Evolutionary conservation across 2,888 invertebrate species (phyloP), one percentile per base, ranked within the genome.

Genomic region (Willowsia nigromaculata): DNA sequence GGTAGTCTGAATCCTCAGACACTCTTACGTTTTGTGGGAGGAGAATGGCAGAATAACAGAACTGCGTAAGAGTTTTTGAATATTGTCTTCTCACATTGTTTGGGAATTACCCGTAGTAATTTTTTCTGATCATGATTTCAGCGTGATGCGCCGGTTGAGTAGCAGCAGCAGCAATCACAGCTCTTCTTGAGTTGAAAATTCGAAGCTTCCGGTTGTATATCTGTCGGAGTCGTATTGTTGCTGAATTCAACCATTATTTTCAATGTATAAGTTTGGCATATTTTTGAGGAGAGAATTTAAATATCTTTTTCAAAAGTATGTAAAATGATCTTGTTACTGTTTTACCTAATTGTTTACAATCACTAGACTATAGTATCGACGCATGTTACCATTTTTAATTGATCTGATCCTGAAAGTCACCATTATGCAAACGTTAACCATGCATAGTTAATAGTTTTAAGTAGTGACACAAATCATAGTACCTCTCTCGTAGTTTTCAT

Each of bases 161-260:
- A 88, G 88, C 33, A 88, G 74, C 40, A 88, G 88, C 56, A 85
- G 76, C 78, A 88, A 83, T 33, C 88, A 88, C 65, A 83, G 88
- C 43, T 88, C 88, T 11, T 76, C 78, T 22, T 88, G 47, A 84
- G 13, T 59, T 40, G 81, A 15, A 25, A 2, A 9, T 18, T 18
- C 22, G 13, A 71, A 22, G 15, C 6, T 30, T 5, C 53, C 18
- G 18, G 1, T 18, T 22, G 3, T n/a, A 9, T 65, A n/a, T n/a
- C n/a, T 15, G 15, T 71, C n/a, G 27, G 15, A 65, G 5, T 65
- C n/a, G 5, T 65, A n/a, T 15, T 65, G 33, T 33, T 59, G 11
- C 30, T 18, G 2, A 59, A 59, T 25, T 25, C 27, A 59, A n/a
- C n/a, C 18, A 33, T 65, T 33, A 13, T 27, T 59, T 59, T n/a